Evolutionary conservation across 2,113 vertebrate species (phyloP).

Genomic region (Deroptyus accipitrinus): DNA sequence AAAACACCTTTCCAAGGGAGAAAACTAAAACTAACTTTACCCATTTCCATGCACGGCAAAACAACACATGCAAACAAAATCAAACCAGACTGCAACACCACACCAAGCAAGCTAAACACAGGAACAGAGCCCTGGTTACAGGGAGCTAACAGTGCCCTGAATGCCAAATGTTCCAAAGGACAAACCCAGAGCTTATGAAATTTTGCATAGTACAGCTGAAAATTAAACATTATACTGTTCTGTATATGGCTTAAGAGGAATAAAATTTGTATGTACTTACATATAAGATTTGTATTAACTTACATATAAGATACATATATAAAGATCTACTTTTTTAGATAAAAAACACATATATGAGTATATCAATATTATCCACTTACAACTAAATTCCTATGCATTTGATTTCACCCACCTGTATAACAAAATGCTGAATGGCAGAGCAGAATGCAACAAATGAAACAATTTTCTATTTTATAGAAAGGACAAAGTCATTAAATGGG

Average conservation of each 20-base stretch:
- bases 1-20: not conserved
- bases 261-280: not conserved
- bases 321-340: not conserved
- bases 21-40: not conserved
- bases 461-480: not conserved
- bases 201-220: not conserved
- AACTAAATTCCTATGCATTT: not conserved
- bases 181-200: not conserved
- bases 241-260: not conserved
- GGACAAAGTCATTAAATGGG: not conserved
- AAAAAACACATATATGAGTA: not conserved
- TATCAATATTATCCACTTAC: rapidly evolving
- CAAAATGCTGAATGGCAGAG: not conserved
- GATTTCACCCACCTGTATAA: not conserved
- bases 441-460: not conserved
- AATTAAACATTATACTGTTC: not conserved
- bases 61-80: not conserved
- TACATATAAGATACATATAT: rapidly evolving
- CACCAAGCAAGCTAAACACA: not conserved
- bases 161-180: not conserved
- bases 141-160: not conserved
- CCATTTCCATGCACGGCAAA: not conserved
- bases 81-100: not conserved
- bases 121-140: not conserved
- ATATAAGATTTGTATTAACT: not conserved